Conservation (phyloP, 37 sponge, comb jelly and placozoan genomes). For the Eunapius fragilis region DNA sequence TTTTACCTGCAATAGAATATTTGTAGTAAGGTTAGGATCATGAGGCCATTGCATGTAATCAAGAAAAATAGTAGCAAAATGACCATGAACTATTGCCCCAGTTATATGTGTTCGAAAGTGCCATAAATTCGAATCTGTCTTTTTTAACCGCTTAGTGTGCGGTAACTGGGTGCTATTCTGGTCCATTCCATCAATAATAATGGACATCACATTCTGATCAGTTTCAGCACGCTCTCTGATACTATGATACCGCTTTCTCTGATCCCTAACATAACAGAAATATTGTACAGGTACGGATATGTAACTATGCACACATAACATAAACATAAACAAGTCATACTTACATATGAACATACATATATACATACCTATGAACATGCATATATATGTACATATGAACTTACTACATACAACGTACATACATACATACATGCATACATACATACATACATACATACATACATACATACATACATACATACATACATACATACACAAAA, state of each 20-base stretch:
- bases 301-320: no score
- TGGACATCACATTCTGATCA: slow-evolving; percentile 9
- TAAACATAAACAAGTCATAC: no score
- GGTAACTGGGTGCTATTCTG: slow-evolving; percentile 40
- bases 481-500: no score
- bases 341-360: no score
- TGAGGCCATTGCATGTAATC: slow-evolving; percentile 46
- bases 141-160: background rate
- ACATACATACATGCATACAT: no score
- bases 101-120: slow-evolving; percentile 36
- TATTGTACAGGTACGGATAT: no score
- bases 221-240: slow-evolving; percentile 21
- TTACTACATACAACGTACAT: no score
- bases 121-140: slow-evolving; percentile 49
- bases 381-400: no score
- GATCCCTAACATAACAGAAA: slow-evolving; percentile 4
- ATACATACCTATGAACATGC: no score
- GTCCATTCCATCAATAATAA: slow-evolving; percentile 62
- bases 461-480: no score
- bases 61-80: background rate
- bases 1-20: background rate
- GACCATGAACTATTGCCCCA: slow-evolving; percentile 22
- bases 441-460: no score
- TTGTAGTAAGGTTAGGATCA: slow-evolving; percentile 55
- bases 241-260: slow-evolving; percentile 9